Base-by-base conservation (phyloP, 1,140 invertebrate genomes). In the Eciton burchellii region DNA sequence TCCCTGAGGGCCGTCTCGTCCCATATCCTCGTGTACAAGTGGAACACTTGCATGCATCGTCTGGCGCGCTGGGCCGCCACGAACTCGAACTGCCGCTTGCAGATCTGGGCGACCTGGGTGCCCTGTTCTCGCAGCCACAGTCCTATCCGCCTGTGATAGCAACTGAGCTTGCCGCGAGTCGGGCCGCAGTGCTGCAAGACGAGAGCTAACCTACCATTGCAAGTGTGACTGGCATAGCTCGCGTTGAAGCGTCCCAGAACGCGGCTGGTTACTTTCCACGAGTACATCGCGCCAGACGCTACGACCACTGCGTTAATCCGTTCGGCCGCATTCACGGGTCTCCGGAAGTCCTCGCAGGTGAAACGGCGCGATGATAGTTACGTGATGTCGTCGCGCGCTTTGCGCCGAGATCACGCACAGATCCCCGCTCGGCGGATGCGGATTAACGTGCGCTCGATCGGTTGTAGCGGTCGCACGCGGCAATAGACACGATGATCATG, bases 61-160 rank as follows among this genome's bases (percentile, higher is more conserved):
- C 95, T 91, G 0, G 96, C 89, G 16, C 95, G 93, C 87, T 96
- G 95, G 5, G 95, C 96, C 24, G 95, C 84, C 3, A 96, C 94
- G 82, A 94, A 96, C 91, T 96, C 95, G 85, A 95, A 96, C 84
- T 96, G 96, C 84, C 92, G 93, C 6, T 93, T 92, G 93, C 95
- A 96, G 57, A 93, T 89, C 84, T 93, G 93, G 1, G 88, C 82
- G 0, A 93, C 81, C 47, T 91, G 88, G 16, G 89, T 45, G 41
- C 90, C 76, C 5, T 93, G 91, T 41, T 92, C 83, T 52, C 86
- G 87, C 6, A 94, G 73, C 91, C 92, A 92, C 1, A 86, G n/a
- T 19, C 83, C 84, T 57, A 92, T 29, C 0, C 16, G 56, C 16
- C 45, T 77, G 12, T 81, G 87, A 11, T 81, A 88, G 26, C 45